A percentile compares a stretch with the other conserved stretches of the same genome.
Conservation (phyloP, 2,888 invertebrate genomes). For the Acanthococcus lagerstroemiae region DNA sequence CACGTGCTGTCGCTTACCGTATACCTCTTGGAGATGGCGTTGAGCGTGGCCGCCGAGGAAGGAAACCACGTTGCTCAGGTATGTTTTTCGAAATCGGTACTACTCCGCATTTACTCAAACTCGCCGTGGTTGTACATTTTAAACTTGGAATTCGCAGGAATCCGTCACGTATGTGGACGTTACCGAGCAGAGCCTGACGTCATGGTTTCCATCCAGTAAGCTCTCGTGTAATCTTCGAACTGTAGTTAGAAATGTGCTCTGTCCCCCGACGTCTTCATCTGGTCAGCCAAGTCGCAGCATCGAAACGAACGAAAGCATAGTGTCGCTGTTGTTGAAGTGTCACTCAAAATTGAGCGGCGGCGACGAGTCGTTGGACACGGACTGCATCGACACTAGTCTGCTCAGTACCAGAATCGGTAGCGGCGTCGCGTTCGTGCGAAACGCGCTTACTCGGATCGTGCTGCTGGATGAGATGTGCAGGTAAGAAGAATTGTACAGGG, state of each 20-base stretch:
- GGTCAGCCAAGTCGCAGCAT: neutral
- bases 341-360: conserved; percentile 79
- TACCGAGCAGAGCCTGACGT: conserved; percentile 49
- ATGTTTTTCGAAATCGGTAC: too few relatives aligned
- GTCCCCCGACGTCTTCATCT: neutral
- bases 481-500: too few relatives aligned
- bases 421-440: conserved; percentile 76
- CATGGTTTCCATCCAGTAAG: conserved; percentile 63
- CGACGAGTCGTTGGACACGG: conserved; percentile 59
- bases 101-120: too few relatives aligned
- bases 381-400: conserved; percentile 26
- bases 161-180: conserved; percentile 39
- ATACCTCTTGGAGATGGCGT: conserved; percentile 60
- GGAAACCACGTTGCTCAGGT: neutral
- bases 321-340: conserved; percentile 76
- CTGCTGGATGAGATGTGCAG: conserved; percentile 56
- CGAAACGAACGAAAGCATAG: conserved; percentile 66
- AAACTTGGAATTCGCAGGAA: too few relatives aligned
- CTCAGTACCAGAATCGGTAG: conserved; percentile 57
- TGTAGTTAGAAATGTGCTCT: conserved; percentile 47
- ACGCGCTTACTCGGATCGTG: conserved; percentile 64
- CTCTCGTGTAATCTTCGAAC: conserved; percentile 66
- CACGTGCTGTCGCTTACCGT: conserved; percentile 77
- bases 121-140: too few relatives aligned
- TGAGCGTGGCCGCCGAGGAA: neutral